Conservation (phyloP, 2,113 vertebrate genomes). For the Rhegmatorhina hoffmannsi region DNA sequence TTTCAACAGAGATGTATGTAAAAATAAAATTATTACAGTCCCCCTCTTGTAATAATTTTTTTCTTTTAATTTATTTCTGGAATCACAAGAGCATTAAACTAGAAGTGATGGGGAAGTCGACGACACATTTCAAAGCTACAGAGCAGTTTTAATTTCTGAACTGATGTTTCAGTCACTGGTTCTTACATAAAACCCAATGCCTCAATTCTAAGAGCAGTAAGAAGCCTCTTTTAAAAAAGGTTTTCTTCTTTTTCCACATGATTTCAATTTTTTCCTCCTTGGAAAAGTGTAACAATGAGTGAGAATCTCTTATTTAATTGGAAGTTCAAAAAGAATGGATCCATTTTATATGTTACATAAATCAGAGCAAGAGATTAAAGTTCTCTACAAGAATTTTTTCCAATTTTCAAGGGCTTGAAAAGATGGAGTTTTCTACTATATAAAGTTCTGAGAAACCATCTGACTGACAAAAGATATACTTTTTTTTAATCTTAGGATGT, state of each 20-base stretch:
- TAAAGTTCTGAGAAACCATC: neutral
- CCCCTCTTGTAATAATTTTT: neutral
- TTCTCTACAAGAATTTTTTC: neutral
- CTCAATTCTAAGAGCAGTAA: neutral
- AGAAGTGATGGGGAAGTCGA: neutral
- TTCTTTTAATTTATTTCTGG: neutral
- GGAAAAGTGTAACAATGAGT: neutral
- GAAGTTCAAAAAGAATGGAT: conserved; percentile 11
- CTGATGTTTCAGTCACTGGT: neutral
- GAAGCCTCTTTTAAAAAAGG: neutral
- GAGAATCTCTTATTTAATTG: conserved; percentile 16
- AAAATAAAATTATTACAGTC: neutral
- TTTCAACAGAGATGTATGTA: neutral
- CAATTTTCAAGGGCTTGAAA: neutral
- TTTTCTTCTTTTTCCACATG: neutral
- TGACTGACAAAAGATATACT: neutral
- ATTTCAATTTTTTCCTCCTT: conserved; percentile 24
- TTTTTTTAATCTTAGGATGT: neutral
- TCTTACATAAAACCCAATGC: neutral
- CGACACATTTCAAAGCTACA: neutral
- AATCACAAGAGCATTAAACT: neutral
- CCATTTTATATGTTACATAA: conserved; percentile 25
- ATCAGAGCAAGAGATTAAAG: conserved; percentile 32
- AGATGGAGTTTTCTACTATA: neutral
- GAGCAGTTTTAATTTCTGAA: neutral